Conservation (phyloP, 2,797 vertebrate genomes). For the Cyprinella venusta region DNA sequence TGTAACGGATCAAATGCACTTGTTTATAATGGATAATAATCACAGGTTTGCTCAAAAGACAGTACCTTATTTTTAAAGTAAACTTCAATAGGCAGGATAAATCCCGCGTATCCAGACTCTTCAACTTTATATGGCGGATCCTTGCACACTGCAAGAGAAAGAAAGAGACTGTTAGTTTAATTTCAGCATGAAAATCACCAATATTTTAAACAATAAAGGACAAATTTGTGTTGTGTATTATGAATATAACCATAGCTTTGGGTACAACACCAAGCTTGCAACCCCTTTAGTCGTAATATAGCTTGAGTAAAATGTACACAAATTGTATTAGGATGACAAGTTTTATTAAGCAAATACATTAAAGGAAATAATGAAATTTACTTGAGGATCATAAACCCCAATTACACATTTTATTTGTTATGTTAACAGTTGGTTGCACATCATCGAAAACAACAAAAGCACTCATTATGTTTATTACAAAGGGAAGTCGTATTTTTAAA, state of each 20-base stretch:
- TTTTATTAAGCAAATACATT: not conserved
- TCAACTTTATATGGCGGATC: conserved; percentile 99
- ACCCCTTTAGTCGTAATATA: not conserved
- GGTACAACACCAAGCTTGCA: not conserved
- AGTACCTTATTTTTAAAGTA: conserved; percentile 99
- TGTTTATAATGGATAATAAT: not conserved
- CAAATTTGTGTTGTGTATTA: not conserved
- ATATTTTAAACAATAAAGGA: not conserved
- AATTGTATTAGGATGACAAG: not conserved
- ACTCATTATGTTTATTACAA: too few relatives aligned
- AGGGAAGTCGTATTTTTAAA: too few relatives aligned
- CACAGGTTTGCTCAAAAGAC: not conserved
- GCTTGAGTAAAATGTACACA: not conserved
- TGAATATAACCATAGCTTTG: not conserved
- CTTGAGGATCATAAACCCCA: not conserved
- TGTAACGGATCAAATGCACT: not conserved
- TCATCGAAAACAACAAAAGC: too few relatives aligned
- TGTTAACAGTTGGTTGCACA: too few relatives aligned
- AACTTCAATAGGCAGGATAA: conserved; percentile 98
- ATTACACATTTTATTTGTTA: not conserved
- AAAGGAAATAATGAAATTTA: not conserved
- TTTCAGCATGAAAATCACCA: not conserved
- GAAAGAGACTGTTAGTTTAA: not conserved
- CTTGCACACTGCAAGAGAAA: conserved; percentile 89
- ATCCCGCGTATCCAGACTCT: conserved; percentile 98